Evolutionary conservation across 2,888 invertebrate genomes (phyloP).

Genomic region (Thumatha senex): DNA sequence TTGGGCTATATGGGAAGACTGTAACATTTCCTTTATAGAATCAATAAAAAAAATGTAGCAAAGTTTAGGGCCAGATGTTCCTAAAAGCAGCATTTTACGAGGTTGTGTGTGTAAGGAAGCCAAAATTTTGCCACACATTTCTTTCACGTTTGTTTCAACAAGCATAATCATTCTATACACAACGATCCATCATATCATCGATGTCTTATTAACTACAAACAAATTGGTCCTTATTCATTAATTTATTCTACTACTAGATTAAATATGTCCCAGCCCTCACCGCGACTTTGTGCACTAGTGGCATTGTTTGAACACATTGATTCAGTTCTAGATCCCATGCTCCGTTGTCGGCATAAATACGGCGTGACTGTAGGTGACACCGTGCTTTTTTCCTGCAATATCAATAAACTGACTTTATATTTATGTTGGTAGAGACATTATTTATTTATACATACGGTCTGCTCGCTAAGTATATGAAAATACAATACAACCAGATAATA

Average conservation of each 20-base stretch:
- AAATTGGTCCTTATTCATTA: constrained; percentile 14
- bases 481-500: too few relatives aligned
- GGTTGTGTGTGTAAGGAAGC: background rate
- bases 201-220: constrained; percentile 13
- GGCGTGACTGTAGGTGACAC: constrained; percentile 92
- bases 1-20: constrained; percentile 13
- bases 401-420: constrained; percentile 6
- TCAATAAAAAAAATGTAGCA: background rate
- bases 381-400: constrained; percentile 75
- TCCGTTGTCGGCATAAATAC: constrained; percentile 91
- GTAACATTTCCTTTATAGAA: constrained; percentile 5
- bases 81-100: background rate
- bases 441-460: background rate
- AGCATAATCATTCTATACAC: constrained; percentile 12
- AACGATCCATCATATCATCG: constrained; percentile 20
- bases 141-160: background rate
- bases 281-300: constrained; percentile 40
- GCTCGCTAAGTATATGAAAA: background rate
- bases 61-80: background rate
- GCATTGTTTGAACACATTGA: constrained; percentile 63
- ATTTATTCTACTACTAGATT: constrained; percentile 59
- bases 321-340: constrained; percentile 83
- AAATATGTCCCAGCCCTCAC: constrained; percentile 66
- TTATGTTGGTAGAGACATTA: background rate
- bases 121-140: constrained; percentile 2